These are phyloP conservation scores for Andrena dorsata DNA, from an alignment of 2,888 invertebrate species.

Conservation along the genomic window DNA sequence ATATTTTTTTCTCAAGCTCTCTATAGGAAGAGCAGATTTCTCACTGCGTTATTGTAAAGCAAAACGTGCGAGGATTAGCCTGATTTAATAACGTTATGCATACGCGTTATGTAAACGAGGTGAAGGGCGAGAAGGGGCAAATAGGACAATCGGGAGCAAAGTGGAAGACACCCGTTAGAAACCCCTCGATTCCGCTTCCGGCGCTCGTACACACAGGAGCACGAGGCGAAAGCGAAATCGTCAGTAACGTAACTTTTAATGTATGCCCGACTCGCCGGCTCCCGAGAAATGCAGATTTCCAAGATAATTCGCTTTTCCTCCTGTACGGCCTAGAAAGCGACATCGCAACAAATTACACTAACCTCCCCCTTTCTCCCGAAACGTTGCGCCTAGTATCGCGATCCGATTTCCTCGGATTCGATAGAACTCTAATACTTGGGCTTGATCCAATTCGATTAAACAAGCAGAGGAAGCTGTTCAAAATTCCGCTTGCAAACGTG, in stretches of 20 bases:
- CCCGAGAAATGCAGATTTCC: conserved; percentile 45
- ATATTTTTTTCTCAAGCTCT: background rate
- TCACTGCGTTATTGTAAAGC: background rate
- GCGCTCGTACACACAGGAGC: conserved; percentile 29
- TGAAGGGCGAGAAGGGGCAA: background rate
- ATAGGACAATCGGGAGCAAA: background rate
- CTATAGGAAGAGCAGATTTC: background rate
- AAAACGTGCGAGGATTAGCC: background rate
- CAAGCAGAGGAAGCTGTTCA: background rate
- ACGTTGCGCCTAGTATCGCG: background rate
- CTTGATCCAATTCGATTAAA: background rate
- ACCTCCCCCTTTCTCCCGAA: background rate
- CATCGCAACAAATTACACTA: background rate
- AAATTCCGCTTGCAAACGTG: too few relatives aligned
- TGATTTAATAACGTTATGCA: conserved; percentile 13
- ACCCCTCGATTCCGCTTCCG: conserved; percentile 40
- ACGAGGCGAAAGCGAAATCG: conserved; percentile 58
- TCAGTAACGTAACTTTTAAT: conserved; percentile 54
- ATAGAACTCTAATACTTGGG: background rate
- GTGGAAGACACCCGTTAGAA: conserved; percentile 46
- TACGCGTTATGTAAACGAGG: background rate
- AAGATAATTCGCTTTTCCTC: conserved; percentile 31
- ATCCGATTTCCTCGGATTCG: background rate
- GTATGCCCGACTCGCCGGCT: conserved; percentile 27
- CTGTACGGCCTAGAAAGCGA: conserved; percentile 36